These are phyloP conservation scores for Sarcophaga subvicina DNA, from an alignment of 2,888 invertebrate species.

Conservation along the genomic window DNA sequence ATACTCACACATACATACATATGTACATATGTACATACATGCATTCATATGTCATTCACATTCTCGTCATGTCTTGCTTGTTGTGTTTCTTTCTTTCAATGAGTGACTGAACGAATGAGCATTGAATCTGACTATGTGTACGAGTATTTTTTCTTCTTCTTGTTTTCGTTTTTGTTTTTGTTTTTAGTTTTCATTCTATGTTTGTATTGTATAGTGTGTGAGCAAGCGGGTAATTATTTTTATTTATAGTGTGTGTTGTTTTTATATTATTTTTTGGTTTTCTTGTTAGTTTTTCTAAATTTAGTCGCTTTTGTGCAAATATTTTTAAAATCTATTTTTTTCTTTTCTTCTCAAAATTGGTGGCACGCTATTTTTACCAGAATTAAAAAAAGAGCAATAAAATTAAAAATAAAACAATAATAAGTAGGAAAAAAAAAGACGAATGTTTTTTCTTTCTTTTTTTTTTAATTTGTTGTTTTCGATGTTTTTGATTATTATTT, in stretches of 20 bases:
- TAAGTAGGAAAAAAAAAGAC: slow-evolving; percentile 35
- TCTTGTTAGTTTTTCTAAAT: slow-evolving; percentile 64
- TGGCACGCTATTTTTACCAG: slow-evolving; percentile 62
- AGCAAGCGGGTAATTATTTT: slow-evolving; percentile 54
- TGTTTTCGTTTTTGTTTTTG: slow-evolving; percentile 4
- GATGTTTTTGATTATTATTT: too few relatives aligned
- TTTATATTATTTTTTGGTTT: not conserved
- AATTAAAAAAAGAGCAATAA: slow-evolving; percentile 39
- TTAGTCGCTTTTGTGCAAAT: slow-evolving; percentile 64
- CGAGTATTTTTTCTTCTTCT: slow-evolving; percentile 5
- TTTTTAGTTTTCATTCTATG: slow-evolving; percentile 9
- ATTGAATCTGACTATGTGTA: not conserved
- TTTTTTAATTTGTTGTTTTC: not conserved
- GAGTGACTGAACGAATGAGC: not conserved
- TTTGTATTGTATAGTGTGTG: slow-evolving; percentile 32
- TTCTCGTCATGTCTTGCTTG: not conserved
- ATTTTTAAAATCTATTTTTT: slow-evolving; percentile 58
- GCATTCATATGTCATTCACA: not conserved
- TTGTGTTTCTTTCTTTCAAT: not conserved
- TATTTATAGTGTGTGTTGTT: slow-evolving; percentile 39
- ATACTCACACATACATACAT: not conserved
- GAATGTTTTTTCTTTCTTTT: slow-evolving; percentile 17
- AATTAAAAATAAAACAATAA: slow-evolving; percentile 47
- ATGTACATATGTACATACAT: not conserved
- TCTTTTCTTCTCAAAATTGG: slow-evolving; percentile 48